Evolutionary conservation across 2,888 invertebrate genomes (phyloP), one percentile per base, ranked within the genome.

Genomic region (Pollenia angustigena): DNA sequence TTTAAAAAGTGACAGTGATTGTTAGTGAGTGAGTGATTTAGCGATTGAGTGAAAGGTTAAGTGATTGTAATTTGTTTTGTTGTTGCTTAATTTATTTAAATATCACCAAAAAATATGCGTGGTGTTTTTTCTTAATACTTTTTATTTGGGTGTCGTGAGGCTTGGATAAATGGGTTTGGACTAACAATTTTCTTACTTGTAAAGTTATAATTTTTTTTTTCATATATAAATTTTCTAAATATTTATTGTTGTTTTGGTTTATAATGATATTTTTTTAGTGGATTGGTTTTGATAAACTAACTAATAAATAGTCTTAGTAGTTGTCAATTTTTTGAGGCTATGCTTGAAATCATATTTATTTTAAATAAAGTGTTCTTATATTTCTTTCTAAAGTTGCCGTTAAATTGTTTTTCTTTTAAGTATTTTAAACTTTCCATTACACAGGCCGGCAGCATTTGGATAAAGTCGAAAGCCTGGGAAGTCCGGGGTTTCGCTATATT

Each of bases 141-240:
- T 64, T 56, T 58, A 58, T 66, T 78, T 64, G 64, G 56, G 76
- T 69, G 83, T 64, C 40, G 54, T 71, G 76, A 68, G 62, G 62
- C 78, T 84, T 79, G 48, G 81, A 72, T 88, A 85, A 88, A 85
- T 88, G 81, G 85, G 82, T 80, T 86, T 80, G 75, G 80, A 75
- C 80, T 83, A 80, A 72, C 60, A 16, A 44, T 62, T 82, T 62
- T 52, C 12, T 48, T 66, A 18, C 54, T 56, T 16, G 11, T 40
- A 44, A 56, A 40, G 16, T 40, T 75, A 74, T 60, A 74, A 16
- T 62, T 50, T 50, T 32, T 50, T 32, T 11, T 62, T 16, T 48
- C 18, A 42, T 71, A 62, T 46, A 54, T 64, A 66, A 74, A 58
- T 69, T 46, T 60, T 82, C 58, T 75, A 69, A 79, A 23, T 69